phyloP scores from a whole-genome alignment of 2,797 vertebrate species.

The Glyptemys insculpta region DNA sequence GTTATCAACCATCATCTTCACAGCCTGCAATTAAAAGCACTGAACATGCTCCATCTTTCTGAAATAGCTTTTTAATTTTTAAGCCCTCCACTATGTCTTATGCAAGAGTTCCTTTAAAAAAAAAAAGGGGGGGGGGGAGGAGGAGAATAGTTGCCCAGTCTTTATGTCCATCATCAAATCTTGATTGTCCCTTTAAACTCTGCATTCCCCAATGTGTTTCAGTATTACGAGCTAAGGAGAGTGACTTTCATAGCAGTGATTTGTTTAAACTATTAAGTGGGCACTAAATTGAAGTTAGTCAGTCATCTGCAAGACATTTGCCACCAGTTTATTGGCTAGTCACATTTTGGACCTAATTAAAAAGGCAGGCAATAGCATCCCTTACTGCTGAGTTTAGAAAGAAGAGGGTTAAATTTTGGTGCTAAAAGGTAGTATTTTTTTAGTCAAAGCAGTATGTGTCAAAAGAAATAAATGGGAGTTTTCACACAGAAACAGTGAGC shows the following conservation, averaged over 20 bases:
- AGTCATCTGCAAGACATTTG: background rate
- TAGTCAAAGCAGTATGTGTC: background rate
- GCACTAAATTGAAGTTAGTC: background rate
- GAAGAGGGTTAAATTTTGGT: background rate
- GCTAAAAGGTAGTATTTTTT: background rate
- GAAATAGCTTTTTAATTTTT: background rate
- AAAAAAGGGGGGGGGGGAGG: rapidly evolving
- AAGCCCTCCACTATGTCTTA: background rate
- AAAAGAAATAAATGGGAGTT: background rate
- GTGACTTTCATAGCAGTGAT: background rate
- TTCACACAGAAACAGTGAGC: background rate
- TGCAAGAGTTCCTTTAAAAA: background rate
- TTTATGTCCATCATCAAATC: background rate
- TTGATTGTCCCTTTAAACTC: background rate
- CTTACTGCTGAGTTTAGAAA: background rate
- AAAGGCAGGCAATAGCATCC: background rate
- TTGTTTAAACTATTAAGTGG: background rate
- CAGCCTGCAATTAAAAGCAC: background rate
- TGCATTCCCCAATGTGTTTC: background rate
- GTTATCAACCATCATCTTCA: background rate
- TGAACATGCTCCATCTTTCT: background rate
- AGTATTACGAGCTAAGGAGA: background rate
- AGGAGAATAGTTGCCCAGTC: background rate
- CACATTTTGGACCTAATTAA: background rate
- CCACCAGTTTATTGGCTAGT: background rate